Conservation (phyloP, 2,797 vertebrate genomes). For the Meda fulgida region DNA sequence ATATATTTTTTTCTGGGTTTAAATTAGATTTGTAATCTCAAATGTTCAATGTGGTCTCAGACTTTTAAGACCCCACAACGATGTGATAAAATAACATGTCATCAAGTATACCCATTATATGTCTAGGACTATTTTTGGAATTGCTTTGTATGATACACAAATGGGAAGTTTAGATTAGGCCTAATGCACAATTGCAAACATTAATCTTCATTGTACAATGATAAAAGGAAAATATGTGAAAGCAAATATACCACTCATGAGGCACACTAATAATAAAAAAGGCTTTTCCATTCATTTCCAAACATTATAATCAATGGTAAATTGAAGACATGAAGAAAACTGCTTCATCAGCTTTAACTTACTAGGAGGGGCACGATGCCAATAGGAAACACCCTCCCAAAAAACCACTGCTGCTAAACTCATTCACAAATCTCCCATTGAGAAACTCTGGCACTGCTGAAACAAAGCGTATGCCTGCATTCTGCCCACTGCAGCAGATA, state of each 20-base stretch:
- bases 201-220: background rate
- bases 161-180: background rate
- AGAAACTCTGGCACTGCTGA: conserved; percentile 69
- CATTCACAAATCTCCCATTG: conserved; percentile 78
- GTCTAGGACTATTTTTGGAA: conserved; percentile 20
- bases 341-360: conserved; percentile 41
- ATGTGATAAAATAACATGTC: background rate
- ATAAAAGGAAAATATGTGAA: background rate
- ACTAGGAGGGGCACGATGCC: conserved; percentile 36
- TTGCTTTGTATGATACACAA: background rate
- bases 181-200: background rate
- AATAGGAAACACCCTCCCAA: conserved; percentile 44
- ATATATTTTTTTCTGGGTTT: background rate
- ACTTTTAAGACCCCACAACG: background rate
- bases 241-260: conserved; percentile 10
- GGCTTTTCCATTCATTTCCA: conserved; percentile 2
- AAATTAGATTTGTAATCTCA: background rate
- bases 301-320: conserved; percentile 16
- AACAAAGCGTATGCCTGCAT: conserved; percentile 71
- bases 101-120: background rate
- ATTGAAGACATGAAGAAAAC: conserved; percentile 17
- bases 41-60: background rate
- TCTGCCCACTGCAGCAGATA: conserved; percentile 69
- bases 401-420: conserved; percentile 55
- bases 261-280: background rate